Base-by-base conservation (phyloP, 2,113 vertebrate species). In the Phoenicopterus ruber region DNA sequence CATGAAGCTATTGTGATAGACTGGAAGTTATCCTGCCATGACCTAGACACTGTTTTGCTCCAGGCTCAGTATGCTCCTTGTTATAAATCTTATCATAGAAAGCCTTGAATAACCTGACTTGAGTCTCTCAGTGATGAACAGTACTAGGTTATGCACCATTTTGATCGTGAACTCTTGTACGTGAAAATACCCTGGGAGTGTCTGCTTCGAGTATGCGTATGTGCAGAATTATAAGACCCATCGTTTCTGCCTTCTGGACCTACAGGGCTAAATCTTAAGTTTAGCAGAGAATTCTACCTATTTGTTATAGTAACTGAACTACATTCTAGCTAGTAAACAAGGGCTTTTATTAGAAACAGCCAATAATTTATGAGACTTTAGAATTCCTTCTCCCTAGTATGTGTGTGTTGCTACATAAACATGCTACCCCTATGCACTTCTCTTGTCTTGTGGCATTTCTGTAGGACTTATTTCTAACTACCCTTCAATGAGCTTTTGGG, bases 141-240 rank as follows among this genome's bases (percentile, higher is more conserved):
- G 61, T 31, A 40, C 67, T 54, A 28, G 90, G 62, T 81, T 88
- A 59, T 89, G 77, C 67, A 85, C 74, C 62, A 79, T 88, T 95
- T 95, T 96, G 88, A 93, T 96, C 76, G 40, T 93, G 95, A 97
- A 88, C 88, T 91, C 73, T 91, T 71, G 90, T 87, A 88, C 58
- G 13, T 7, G 1, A 87, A 88, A 61, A 78, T 93, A 90, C 59
- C 77, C 42, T 74, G 90, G 34, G 86, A 94, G 7, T 38, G 22
- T 87, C 86, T 57, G 67, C 66, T 96, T 82, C 26, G 58, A 66
- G 55, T n/a, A 44, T 42, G 50, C 6, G 4, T 61, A 40, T 84
- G 46, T 54, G n/a, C 42, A 76, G 88, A 89, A 85, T 83, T 88
- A 44, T 8, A 82, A 90, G 62, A 65, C 29, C 38, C 19, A 18